Evolutionary conservation across 2,113 vertebrate species (phyloP), one percentile per base, ranked within the genome.

Genomic region (Murina feae): DNA sequence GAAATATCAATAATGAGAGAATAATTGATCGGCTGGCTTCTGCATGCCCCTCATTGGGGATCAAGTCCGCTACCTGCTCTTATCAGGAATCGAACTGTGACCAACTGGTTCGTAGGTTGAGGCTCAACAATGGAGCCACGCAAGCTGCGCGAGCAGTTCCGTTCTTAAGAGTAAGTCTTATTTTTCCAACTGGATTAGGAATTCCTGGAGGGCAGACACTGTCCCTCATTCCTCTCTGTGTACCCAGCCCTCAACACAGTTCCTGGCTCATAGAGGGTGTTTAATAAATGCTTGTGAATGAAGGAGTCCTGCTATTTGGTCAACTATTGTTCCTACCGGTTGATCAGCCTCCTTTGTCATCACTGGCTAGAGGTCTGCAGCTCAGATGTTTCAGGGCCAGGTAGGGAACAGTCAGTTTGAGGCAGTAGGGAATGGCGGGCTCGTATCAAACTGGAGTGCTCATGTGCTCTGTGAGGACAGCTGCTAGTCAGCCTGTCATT

Each of bases 131-230:
- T 32, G 28, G 30, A 65, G 30, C 63, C 63, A 65, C 10, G 30
- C 63, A 30, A 32, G 30, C 13, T n/a, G 63, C 13, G 14, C 32
- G 66, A 76, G 32, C 39, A 60, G 30, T 79, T 47, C 10, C 2
- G 28, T 89, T 87, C 53, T 55, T 89, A 79, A 81, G 82, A 92
- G 23, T 69, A 65, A 60, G 32, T 86, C 55, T 89, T 93, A 51
- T 35, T 30, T 72, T 93, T 49, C 6, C 35, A 84, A 14, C 37
- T 92, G 21, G 55, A 51, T 95, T 94, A 91, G 55, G 68, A 91
- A 74, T 86, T 96, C 63, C n/a, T 68, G 32, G 93, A 68, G 51
- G 37, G 44, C 20, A 91, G 88, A 94, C 32, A 93, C 3, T 66
- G 44, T 83, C 14, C 17, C 2, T 96, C 21, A 23, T 78, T 75